Evolutionary conservation across 2,888 invertebrate species (phyloP), one percentile per base, ranked within the genome.

Genomic region (Pachycephus smyrnensis): DNA sequence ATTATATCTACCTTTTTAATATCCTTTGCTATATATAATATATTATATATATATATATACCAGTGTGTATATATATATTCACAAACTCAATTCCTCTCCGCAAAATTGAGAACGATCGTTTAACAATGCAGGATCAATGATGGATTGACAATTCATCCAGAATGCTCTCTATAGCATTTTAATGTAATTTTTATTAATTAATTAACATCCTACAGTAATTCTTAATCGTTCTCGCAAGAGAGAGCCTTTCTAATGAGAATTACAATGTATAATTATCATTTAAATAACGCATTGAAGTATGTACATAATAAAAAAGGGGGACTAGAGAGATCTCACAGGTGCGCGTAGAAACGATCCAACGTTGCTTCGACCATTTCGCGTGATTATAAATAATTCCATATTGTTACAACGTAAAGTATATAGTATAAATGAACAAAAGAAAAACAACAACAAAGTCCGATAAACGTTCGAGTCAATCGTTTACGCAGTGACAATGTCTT

Each of bases 311-410:
- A n/a, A n/a, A n/a, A n/a, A 32, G 9, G 71, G 30, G 23, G 71
- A 71, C 71, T 71, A 71, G 30, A 71, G 33, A 71, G 6, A 71
- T 71, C 55, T 55, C 55, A 55, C 23, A 55, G 55, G 55, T 55
- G 55, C 55, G 55, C 9, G 23, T 23, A 55, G 23, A 55, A 55
- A 55, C 0, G 55, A 55, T 55, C 9, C 15, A 55, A 55, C 55
- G 55, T 55, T 55, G 9, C 23, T 55, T 23, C 23, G 6, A 55
- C 9, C 15, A n/a, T 55, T 23, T 55, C 55, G 55, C 55, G 23
- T 55, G 9, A 55, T 55, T 23, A 23, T 55, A 55, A 55, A 55
- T 15, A 55, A 55, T 55, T 55, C 2, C 23, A 23, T 0, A 55
- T 55, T 23, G 23, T 55, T 55, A 23, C 15, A 9, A 55, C 0